Conservation (phyloP, 92 coral and sea anemone species). For the Actinernus sp. region DNA sequence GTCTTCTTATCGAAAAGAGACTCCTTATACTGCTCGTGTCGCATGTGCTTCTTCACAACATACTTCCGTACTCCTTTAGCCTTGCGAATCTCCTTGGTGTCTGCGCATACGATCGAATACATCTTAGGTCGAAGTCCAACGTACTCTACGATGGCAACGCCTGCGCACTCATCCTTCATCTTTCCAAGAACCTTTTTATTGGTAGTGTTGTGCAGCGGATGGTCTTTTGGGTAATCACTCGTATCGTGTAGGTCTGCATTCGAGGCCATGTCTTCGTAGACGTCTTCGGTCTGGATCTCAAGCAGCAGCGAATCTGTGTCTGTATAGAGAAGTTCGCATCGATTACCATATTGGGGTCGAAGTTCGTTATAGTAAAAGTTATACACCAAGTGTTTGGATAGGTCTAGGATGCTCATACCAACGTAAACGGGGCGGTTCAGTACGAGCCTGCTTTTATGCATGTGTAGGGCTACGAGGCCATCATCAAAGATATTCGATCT, state of each 20-base stretch:
- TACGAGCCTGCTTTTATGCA: slow-evolving; percentile 1
- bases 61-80: slow-evolving; percentile 7
- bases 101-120: slow-evolving; percentile 10
- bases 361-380: slow-evolving; percentile 17
- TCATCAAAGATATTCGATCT: too few relatives aligned
- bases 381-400: slow-evolving; percentile 29
- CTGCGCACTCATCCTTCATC: slow-evolving; percentile 38
- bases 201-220: background rate
- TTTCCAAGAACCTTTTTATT: slow-evolving; percentile 47
- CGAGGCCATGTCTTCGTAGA: slow-evolving; percentile 14
- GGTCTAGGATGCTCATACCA: slow-evolving; percentile 26
- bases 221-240: slow-evolving; percentile 40
- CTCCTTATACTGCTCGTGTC: slow-evolving; percentile 12
- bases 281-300: slow-evolving; percentile 12
- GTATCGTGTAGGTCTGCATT: slow-evolving; percentile 21
- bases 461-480: slow-evolving; percentile 27
- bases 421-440: slow-evolving; percentile 31
- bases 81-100: background rate
- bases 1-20: background rate
- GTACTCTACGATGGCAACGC: slow-evolving; percentile 13
- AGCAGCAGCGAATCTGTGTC: slow-evolving; percentile 41
- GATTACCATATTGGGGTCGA: slow-evolving; percentile 14
- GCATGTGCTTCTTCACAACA: slow-evolving; percentile 13
- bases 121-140: slow-evolving; percentile 53
- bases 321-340: slow-evolving; percentile 18